Percentiles rank a stretch among this genome's conserved stretches.
These are phyloP conservation scores for Thomomys bottae DNA, from an alignment of 2,113 vertebrate genomes.

Conservation along the genomic window DNA sequence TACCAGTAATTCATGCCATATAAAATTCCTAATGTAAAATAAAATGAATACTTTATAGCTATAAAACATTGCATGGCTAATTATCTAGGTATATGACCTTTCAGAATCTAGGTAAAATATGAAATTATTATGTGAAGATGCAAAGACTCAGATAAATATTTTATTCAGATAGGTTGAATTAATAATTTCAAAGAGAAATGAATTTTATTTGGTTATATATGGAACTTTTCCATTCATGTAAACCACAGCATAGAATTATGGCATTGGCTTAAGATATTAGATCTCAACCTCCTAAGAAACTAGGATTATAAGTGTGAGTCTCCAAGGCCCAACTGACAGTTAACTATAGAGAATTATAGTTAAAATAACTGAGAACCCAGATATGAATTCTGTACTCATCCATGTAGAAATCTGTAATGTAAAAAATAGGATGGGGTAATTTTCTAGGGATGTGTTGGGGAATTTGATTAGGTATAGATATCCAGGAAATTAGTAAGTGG, in stretches of 20 bases:
- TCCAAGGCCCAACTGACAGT: too few relatives aligned
- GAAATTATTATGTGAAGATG: not conserved
- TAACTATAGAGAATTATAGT: too few relatives aligned
- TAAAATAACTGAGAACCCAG: too few relatives aligned
- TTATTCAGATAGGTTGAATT: not conserved
- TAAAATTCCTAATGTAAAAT: not conserved
- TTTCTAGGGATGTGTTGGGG: too few relatives aligned
- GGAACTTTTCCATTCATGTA: not conserved
- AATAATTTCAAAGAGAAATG: not conserved
- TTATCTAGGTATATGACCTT: fast-evolving
- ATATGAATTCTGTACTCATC: too few relatives aligned
- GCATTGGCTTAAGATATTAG: too few relatives aligned
- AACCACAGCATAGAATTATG: not conserved
- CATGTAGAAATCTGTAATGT: too few relatives aligned
- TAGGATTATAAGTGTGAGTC: too few relatives aligned
- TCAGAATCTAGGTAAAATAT: not conserved
- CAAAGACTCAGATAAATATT: not conserved
- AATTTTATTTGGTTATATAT: not conserved
- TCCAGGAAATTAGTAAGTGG: too few relatives aligned
- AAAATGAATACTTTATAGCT: not conserved
- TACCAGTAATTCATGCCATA: not conserved
- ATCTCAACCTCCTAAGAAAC: too few relatives aligned
- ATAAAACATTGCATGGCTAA: not conserved
- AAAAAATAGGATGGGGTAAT: too few relatives aligned
- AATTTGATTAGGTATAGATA: too few relatives aligned